These are phyloP conservation scores for Tauraco erythrolophus DNA, from an alignment of 2,113 vertebrate genomes.

Conservation along the genomic window DNA sequence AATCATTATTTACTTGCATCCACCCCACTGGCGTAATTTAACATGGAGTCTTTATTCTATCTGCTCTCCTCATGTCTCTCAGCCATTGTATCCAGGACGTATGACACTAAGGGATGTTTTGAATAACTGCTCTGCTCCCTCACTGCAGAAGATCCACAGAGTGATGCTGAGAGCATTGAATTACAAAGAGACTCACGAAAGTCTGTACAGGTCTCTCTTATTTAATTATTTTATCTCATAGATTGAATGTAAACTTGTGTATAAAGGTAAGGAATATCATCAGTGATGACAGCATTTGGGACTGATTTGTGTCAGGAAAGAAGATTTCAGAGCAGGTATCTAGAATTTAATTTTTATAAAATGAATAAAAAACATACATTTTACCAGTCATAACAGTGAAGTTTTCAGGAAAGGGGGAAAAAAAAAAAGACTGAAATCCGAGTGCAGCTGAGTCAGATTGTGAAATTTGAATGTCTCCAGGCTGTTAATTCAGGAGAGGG, in stretches of 20 bases:
- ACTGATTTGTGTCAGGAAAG: not conserved
- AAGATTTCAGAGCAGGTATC: not conserved
- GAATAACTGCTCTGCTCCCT: not conserved
- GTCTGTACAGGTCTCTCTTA: not conserved
- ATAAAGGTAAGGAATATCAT: not conserved
- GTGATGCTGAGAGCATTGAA: not conserved
- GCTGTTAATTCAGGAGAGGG: not conserved
- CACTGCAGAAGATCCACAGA: not conserved
- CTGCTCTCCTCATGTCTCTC: not conserved
- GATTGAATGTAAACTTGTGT: not conserved
- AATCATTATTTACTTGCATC: constrained; percentile 18
- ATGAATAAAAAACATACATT: not conserved
- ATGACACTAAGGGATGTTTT: not conserved
- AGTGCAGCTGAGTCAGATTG: not conserved
- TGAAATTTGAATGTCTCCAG: not conserved
- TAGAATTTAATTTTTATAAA: not conserved
- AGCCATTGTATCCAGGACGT: not conserved
- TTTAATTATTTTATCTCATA: not conserved
- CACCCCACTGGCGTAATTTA: not conserved
- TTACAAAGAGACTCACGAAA: not conserved
- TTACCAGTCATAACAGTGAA: not conserved
- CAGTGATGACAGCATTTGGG: rapidly evolving
- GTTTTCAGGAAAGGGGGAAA: not conserved
- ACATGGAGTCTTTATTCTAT: not conserved
- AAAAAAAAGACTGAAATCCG: not conserved